Evolutionary conservation across 53 echinoderm and acorn worm genomes (phyloP), one percentile per base, ranked within the genome.

Genomic region (Echinarachnius parma): DNA sequence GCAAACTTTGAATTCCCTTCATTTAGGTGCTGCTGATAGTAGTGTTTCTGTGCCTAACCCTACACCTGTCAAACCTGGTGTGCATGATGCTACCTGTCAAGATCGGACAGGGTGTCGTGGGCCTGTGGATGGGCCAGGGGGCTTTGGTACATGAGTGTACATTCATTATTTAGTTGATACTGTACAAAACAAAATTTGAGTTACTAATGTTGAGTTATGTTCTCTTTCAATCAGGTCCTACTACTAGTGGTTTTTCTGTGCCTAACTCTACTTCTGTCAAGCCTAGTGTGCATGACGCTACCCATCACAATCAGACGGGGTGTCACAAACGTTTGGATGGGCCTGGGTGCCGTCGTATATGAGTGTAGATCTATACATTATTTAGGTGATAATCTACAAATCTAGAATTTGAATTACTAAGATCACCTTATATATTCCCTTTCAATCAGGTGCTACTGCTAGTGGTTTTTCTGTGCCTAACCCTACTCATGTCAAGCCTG

Each of bases 61-160:
- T 98, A 23, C 86, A 88, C 34, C 45, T 76, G 13, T 80, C 91
- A 61, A 98, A 91, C 58, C 76, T 98, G 14, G 36, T 91, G 34
- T 91, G 98, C 75, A 75, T 98, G 29, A 98, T 91, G 8, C 64
- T 98, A 16, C 98, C 98, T 9, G 98, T 98, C 22, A 66, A 62
- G 29, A 66, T 98, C 14, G 98, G 98, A 27, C 78, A 91, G n/a
- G 62, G 62, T 29, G 80, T 98, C 45, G 88, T 98, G 88, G 83
- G 85, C 16, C 66, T 98, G 21, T 86, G 88, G 79, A 79, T 92
- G 48, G 98, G 91, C 27, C 82, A 80, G 19, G 82, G 78, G 7
- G 76, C 82, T 26, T 83, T 83, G 18, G 84, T 87, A 15, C 98
- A 98, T 77, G 98, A 98, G 77, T n/a, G n/a, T n/a, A n/a, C n/a